Evolutionary conservation across 1,140 invertebrate genomes (phyloP).

Genomic region (Xylocopa sonorina): DNA sequence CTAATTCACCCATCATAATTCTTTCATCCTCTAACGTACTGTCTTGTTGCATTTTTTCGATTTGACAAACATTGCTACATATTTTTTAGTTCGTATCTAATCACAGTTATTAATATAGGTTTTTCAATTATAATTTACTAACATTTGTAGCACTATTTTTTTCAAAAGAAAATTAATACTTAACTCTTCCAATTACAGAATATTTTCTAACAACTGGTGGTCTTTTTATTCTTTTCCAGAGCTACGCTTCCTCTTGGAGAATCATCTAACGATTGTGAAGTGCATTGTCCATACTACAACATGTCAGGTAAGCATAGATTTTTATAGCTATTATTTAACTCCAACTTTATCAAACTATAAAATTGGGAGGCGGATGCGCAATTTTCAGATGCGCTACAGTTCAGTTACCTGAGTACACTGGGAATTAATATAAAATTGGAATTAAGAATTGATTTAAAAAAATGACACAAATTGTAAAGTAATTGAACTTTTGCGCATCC

Average conservation of each 20-base stretch:
- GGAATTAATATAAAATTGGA: too few relatives aligned
- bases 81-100: slow-evolving; percentile 26
- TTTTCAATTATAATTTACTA: slow-evolving; percentile 40
- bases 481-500: too few relatives aligned
- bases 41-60: slow-evolving; percentile 19
- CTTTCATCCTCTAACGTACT: slow-evolving; percentile 36
- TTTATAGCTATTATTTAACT: not conserved
- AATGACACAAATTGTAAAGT: too few relatives aligned
- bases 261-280: slow-evolving; percentile 82
- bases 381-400: too few relatives aligned
- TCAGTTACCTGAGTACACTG: too few relatives aligned
- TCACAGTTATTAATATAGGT: slow-evolving; percentile 30
- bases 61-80: not conserved
- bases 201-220: slow-evolving; percentile 13
- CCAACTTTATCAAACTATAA: slow-evolving; percentile 3
- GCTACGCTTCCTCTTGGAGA: slow-evolving; percentile 90
- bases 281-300: slow-evolving; percentile 78
- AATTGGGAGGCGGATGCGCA: too few relatives aligned
- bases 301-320: slow-evolving; percentile 76
- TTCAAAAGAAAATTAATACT: slow-evolving; percentile 22
- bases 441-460: too few relatives aligned
- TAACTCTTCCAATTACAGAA: not conserved
- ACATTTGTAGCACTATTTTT: slow-evolving; percentile 38
- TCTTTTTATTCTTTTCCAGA: slow-evolving; percentile 82
- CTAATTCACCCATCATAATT: slow-evolving; percentile 15